Evolutionary conservation across 2,888 invertebrate genomes (phyloP), one percentile per base, ranked within the genome.

Genomic region (Mesoligia furuncula): DNA sequence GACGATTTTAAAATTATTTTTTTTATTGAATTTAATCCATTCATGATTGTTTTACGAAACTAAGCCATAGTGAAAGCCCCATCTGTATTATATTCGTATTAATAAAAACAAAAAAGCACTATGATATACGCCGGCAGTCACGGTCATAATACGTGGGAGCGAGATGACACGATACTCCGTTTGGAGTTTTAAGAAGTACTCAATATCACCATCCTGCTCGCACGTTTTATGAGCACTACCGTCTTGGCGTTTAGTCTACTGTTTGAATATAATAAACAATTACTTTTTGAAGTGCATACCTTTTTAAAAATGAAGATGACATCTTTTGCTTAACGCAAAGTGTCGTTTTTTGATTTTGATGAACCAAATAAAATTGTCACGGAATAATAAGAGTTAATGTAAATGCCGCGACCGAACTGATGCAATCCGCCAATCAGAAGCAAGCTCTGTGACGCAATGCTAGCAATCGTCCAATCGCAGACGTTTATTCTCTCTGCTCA

Each of bases 41-140:
- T 48, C 11, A 36, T 13, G 17, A 39, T 42, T 66, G 42, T 62
- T 81, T n/a, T 42, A 20, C 39, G n/a, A 65, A 75, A 75, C 20
- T 81, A 42, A 68, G 0, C 51, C 39, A 42, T 68, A 74, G 45
- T 69, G 68, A 59, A 72, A 75, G 71, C 71, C 65, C 75, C 71
- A 72, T 80, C 67, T 57, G 11, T 59, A 39, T 61, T 74, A 15
- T 15, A n/a, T 20, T 48, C 11, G 8, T 42, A 65, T 54, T 57
- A n/a, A 39, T 57, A n/a, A 39, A 67, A 57, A 48, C 0, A 79
- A 59, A n/a, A 15, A 48, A 79, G 1, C 7, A 31, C 24, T 75
- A 7, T 42, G n/a, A 51, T 24, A 36, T 17, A 36, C n/a, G 9
- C 62, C 48, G 2, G 2, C 20, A 69, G n/a, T 59, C 27, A 39